Base-by-base conservation (phyloP, 2,888 invertebrate genomes). In the Stratiomys singularior region DNA sequence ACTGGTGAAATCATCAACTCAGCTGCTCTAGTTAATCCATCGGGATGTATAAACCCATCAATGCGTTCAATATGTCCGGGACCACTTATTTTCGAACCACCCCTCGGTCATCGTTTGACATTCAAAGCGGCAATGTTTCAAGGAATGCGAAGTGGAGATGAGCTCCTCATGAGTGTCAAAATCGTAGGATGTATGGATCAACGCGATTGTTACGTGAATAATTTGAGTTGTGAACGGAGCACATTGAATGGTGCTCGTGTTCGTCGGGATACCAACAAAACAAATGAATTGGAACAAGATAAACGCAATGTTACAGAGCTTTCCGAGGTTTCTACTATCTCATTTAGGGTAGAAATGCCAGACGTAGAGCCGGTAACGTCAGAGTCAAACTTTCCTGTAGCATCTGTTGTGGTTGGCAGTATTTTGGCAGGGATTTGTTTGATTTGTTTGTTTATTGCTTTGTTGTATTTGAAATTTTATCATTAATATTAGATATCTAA, bases 111-210 rank as follows among this genome's bases (percentile, higher is more conserved):
- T 77, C 84, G 88, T 1, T 80, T 89, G 28, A 84, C 85, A 60
- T 89, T 89, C 80, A 87, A 89, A 71, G 90, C 90, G 0, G 89
- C 90, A 58, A 88, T 90, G 87, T 91, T 91, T 82, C 89, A 90
- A 79, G 90, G 89, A 15, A 90, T 90, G 88, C 86, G 85, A 23
- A 89, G 89, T 81, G 90, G 89, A 0, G 91, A 91, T 77, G 89
- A 90, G 81, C 87, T 91, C 84, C 84, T 89, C 1, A 84, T 91
- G 80, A 89, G 88, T 60, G 89, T 90, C 79, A 88, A 88, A 79
- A 87, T 90, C 79, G 86, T 88, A 0, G 91, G 89, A 0, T 91
- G 91, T 80, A 79, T 91, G 58, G 89, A 89, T 77, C 84, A 87
- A 0, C 85, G 84, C 0, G 91, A 91, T 81, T 91, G 91, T 81